Conservation (phyloP, 2,113 vertebrate species). For the Microcebus griseorufus region DNA sequence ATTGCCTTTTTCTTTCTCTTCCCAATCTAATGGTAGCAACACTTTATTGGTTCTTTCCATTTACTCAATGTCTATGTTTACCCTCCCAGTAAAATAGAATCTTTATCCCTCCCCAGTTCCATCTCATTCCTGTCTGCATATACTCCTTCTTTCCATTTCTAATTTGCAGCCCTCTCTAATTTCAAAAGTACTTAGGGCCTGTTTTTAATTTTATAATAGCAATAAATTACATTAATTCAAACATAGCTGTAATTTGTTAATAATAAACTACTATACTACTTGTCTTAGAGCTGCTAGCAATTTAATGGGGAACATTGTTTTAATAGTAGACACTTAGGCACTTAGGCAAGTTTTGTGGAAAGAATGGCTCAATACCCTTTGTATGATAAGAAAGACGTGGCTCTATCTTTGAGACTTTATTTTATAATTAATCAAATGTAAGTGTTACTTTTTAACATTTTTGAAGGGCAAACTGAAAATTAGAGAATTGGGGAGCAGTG, state of each 20-base stretch:
- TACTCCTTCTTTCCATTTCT: rapidly evolving
- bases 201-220: neutral
- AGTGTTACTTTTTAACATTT: neutral
- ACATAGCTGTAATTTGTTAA: neutral
- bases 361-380: neutral
- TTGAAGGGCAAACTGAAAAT: neutral
- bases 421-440: neutral
- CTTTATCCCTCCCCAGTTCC: neutral
- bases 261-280: neutral
- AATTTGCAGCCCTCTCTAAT: neutral
- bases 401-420: neutral
- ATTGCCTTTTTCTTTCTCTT: neutral
- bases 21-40: neutral
- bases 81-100: neutral
- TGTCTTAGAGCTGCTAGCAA: neutral
- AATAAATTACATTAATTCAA: neutral
- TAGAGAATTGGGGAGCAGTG: neutral
- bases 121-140: neutral
- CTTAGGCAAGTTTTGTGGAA: neutral
- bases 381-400: neutral
- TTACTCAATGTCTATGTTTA: neutral
- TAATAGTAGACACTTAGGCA: neutral
- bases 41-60: neutral
- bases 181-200: neutral
- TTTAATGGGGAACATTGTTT: neutral